Evolutionary conservation across 2,113 vertebrate species (phyloP), one percentile per base, ranked within the genome.

Genomic region (Epinephelus lanceolatus): DNA sequence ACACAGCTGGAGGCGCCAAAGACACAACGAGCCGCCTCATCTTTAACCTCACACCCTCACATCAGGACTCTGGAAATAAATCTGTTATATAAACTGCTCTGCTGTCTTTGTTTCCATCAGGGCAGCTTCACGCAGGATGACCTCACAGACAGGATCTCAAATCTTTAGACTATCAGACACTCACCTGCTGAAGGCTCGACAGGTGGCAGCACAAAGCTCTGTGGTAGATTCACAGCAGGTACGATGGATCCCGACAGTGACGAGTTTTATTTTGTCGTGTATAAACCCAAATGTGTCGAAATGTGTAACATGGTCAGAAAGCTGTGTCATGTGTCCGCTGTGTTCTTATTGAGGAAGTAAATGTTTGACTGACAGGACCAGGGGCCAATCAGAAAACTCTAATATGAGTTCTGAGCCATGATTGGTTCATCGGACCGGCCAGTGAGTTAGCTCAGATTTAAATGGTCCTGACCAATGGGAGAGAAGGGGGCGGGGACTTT

Each of bases 41-140:
- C 56, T 78, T 80, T 67, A 62, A 84, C 33, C 49, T 30, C 69
- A 53, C 25, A 19, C 52, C 71, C 37, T 37, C 30, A 84, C 60
- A 72, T 17, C 18, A 27, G 59, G 40, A 53, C 71, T 69, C 60
- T n/a, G 17, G 49, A 75, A 71, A 71, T 52, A 63, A n/a, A 74
- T 75, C 12, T 65, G 47, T 52, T 61, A 56, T n/a, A 19, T 5
- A 25, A 19, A 19, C 49, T 11, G 33, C 15, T 42, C 57, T 60
- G 6, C 30, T 40, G 51, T 10, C 30, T 49, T 68, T 10, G 42
- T 55, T 73, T 69, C 47, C 49, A 19, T n/a, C 1, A 33, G 52
- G 13, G 6, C 11, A 11, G 57, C 21, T 71, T 71, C 23, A 55
- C 8, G 27, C 18, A 21, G 33, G 33, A 37, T 6, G 33, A 4